Percentiles rank a stretch among this genome's conserved stretches.
phyloP scores from a whole-genome alignment of 2,888 invertebrate species.

The Hyposoter didymator region DNA sequence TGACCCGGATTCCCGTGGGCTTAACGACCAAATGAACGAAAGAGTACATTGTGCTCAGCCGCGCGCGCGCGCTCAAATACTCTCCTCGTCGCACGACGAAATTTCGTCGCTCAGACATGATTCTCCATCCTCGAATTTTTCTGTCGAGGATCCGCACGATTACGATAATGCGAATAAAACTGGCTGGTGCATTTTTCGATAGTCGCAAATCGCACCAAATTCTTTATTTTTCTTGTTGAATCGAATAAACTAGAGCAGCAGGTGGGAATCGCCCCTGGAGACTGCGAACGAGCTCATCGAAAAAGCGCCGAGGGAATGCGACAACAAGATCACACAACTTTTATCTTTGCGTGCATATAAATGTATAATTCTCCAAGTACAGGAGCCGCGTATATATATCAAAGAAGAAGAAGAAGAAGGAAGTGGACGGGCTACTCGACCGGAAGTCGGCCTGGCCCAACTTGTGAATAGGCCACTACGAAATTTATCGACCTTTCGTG shows the following conservation, averaged over 20 bases:
- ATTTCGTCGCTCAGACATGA: constrained; percentile 2
- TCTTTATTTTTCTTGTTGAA: background rate
- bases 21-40: constrained; percentile 50
- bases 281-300: constrained; percentile 2
- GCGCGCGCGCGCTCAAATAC: background rate
- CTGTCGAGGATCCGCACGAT: too few relatives aligned
- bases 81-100: constrained; percentile 1
- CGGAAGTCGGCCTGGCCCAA: constrained; percentile 53
- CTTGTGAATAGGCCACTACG: constrained; percentile 54
- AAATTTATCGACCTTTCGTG: constrained; percentile 61
- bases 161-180: too few relatives aligned
- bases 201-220: too few relatives aligned
- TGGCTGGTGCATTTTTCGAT: too few relatives aligned
- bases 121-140: background rate
- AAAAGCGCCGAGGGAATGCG: constrained; percentile 27
- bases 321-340: constrained; percentile 21
- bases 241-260: constrained; percentile 11
- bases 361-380: background rate
- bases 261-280: background rate
- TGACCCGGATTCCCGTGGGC: constrained; percentile 43
- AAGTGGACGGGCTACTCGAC: constrained; percentile 58
- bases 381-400: constrained; percentile 8
- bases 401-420: constrained; percentile 32
- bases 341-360: background rate
- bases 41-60: constrained; percentile 29